Evolutionary conservation across 1,140 invertebrate species (phyloP).

Genomic region (Ptiloglossa arizonensis): DNA sequence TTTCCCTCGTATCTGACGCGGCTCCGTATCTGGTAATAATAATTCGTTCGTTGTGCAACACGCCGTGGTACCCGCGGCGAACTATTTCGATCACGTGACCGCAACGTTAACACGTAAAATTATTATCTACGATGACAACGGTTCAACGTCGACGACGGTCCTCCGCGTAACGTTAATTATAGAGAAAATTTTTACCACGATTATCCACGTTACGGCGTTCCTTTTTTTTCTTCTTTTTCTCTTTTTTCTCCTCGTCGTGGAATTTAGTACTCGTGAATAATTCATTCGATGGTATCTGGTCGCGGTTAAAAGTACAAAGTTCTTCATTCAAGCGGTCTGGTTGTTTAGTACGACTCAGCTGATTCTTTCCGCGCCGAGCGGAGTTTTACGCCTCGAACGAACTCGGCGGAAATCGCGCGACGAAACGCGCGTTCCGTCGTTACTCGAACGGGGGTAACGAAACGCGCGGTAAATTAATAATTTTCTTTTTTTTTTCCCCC

Average conservation of each 20-base stretch:
- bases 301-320: slow-evolving; percentile 14
- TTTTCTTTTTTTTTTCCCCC: too few relatives aligned
- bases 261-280: slow-evolving; percentile 9
- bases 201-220: neutral
- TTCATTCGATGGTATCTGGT: neutral
- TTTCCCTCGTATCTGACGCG: too few relatives aligned
- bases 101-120: neutral
- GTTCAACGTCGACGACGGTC: neutral
- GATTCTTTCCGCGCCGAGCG: neutral
- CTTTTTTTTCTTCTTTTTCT: neutral
- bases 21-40: neutral
- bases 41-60: slow-evolving; percentile 23
- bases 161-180: neutral
- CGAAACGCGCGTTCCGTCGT: too few relatives aligned
- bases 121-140: neutral
- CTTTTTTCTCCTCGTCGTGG: too few relatives aligned
- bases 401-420: neutral
- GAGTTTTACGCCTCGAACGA: neutral
- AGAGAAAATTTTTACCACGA: neutral
- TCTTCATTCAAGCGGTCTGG: neutral
- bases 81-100: neutral
- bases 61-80: neutral
- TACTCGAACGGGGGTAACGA: too few relatives aligned
- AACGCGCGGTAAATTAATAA: too few relatives aligned
- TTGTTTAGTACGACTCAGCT: neutral